Evolutionary conservation across 2,888 invertebrate species (phyloP), one percentile per base, ranked within the genome.

Genomic region (Leucozona laternaria): DNA sequence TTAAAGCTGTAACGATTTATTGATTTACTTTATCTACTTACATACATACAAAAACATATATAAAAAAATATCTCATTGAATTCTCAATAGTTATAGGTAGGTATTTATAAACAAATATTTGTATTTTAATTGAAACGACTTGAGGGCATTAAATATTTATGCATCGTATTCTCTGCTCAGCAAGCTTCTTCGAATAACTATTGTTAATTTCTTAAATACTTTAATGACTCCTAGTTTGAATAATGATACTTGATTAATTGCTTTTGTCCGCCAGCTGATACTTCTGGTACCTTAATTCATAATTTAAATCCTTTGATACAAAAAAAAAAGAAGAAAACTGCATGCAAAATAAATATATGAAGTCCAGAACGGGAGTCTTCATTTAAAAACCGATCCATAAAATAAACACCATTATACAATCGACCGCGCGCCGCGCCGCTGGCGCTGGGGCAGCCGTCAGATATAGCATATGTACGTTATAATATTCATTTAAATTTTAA

Each of bases 401-500:
- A 60, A 73, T 71, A 40, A 73, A 78, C 58, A 53, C 40, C 25
- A 58, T 58, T 66, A 58, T 57, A 62, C 68, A 76, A 62, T 48
- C 50, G 50, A 7, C 28, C 31, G 66, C 13, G 31, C 13, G 7
- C 28, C n/a, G 25, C 3, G 15, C 25, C n/a, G 60, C 22, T 11
- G 22, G 5, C 25, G 25, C 25, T 25, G 8, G 3, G 25, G 20
- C 31, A 64, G 22, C 17, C 45, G 22, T 3, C 64, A 64, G 31
- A 76, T 72, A 71, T 13, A 45, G 37, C 37, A 55, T 22, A 48
- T 28, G 5, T 5, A 50, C 70, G 62, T 79, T 79, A 60, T 80
- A 72, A 64, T 68, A 72, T 82, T 85, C 78, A 78, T 78, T 81
- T 80, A 72, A 81, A 62, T 78, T 73, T 85, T 81, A 85, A 81